phyloP scores from a whole-genome alignment of 2,113 vertebrate species.

The Numida meleagris region DNA sequence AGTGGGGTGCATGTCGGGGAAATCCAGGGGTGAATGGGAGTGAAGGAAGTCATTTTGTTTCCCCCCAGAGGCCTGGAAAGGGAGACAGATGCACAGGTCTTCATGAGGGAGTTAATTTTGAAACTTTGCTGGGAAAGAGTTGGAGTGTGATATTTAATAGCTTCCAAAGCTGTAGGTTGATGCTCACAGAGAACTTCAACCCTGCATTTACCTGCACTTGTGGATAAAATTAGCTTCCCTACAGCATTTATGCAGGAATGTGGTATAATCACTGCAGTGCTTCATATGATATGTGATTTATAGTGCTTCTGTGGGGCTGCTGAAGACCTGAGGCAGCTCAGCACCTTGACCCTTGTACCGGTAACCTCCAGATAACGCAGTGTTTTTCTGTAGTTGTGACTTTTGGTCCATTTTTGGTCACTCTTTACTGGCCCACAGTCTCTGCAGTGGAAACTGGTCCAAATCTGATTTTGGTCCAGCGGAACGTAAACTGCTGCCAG shows the following conservation, averaged over 20 bases:
- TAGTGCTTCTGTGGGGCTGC: background rate
- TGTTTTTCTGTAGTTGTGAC: background rate
- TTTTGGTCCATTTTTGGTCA: background rate
- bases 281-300: background rate
- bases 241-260: background rate
- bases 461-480: background rate
- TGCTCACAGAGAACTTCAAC: background rate
- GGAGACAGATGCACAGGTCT: background rate
- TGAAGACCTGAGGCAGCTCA: background rate
- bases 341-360: background rate
- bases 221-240: background rate
- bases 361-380: background rate
- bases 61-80: background rate
- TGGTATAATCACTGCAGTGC: background rate
- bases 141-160: background rate
- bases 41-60: background rate
- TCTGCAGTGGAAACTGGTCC: background rate
- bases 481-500: background rate
- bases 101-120: background rate
- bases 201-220: background rate
- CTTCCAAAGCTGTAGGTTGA: background rate
- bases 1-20: accelerated
- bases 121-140: background rate
- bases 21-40: background rate
- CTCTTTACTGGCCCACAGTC: background rate